A percentile compares a stretch with the other conserved stretches of the same genome.
Conservation (phyloP, 2,888 invertebrate genomes). For the Orchestes rusci region DNA sequence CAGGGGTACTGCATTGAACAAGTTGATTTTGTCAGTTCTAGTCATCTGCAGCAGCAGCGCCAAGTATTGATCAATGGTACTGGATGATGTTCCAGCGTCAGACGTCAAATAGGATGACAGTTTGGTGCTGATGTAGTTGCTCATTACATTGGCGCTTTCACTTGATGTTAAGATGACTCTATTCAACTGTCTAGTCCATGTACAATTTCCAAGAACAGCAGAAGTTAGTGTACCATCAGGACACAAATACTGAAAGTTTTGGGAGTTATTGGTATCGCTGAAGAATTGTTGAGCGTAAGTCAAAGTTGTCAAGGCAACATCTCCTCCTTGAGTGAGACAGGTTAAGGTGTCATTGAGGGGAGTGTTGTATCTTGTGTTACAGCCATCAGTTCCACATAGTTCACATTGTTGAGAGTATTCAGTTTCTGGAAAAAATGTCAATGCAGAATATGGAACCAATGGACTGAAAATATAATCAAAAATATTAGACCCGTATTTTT, state of each 20-base stretch:
- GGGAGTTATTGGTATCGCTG: conserved; percentile 25
- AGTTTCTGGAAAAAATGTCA: conserved; percentile 9
- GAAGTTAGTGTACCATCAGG: conserved; percentile 34
- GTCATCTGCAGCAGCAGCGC: conserved; percentile 21
- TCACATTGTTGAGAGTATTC: conserved; percentile 33
- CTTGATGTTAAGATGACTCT: conserved; percentile 48
- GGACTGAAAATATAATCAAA: no score
- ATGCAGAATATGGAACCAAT: conserved; percentile 3
- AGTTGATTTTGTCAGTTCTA: conserved; percentile 20
- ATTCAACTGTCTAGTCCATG: conserved; percentile 59
- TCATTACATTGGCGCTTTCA: conserved; percentile 12
- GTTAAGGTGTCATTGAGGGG: conserved; percentile 30
- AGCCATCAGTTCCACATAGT: conserved; percentile 31
- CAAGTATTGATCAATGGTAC: conserved; percentile 14
- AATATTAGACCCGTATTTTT: no score
- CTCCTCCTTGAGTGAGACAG: conserved; percentile 47
- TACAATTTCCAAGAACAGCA: conserved; percentile 45
- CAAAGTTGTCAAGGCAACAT: conserved; percentile 50
- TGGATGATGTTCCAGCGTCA: neutral
- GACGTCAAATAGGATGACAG: conserved; percentile 12
- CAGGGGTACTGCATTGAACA: conserved; percentile 18
- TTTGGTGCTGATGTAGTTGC: conserved; percentile 14
- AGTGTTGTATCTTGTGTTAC: conserved; percentile 26
- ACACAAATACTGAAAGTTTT: conserved; percentile 36
- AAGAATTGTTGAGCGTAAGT: conserved; percentile 37